Evolutionary conservation across 2,113 vertebrate genomes (phyloP), one percentile per base, ranked within the genome.

Genomic region (Vanacampus margaritifer): DNA sequence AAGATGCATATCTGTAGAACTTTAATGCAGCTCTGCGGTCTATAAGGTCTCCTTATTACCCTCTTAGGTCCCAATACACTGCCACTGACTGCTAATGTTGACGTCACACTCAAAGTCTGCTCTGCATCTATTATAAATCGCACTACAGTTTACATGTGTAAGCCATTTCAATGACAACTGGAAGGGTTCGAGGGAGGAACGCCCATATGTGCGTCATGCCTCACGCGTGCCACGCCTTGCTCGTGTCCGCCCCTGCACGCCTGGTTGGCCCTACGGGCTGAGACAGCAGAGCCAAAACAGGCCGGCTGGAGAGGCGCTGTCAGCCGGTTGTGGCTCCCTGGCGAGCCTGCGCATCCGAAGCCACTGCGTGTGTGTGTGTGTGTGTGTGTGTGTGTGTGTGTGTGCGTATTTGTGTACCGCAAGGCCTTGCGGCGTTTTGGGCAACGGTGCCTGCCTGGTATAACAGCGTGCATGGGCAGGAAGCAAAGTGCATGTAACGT

Each of bases 211-310:
- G 76, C 67, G 80, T 81, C 75, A 84, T 14, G 72, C 50, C 62
- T 54, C 32, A 69, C 70, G 75, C 37, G 80, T 71, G 85, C 87
- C 87, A 88, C 87, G 87, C 87, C 87, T 84, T 72, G 81, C 79
- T 37, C 0, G 79, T 79, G 80, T 84, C 80, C 73, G 75, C 65
- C 59, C 72, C 60, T 6, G 67, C 80, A 64, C 76, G 78, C 68
- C 67, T 8, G 82, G 78, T n/a, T 43, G 60, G 37, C 60, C 82
- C 86, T 76, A 69, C 60, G 64, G 67, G 76, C 84, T 71, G 76
- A 78, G 50, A 70, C 23, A 62, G 16, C 24, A 23, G 3, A 50
- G 21, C 62, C 46, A 57, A 64, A 46, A 61, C 43, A 57, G 51
- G 5, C 69, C 58, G 65, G 69, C 59, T 23, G 81, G 67, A 68